Base-by-base conservation (phyloP, 2,797 vertebrate genomes). In the Intellagama lesueurii region DNA sequence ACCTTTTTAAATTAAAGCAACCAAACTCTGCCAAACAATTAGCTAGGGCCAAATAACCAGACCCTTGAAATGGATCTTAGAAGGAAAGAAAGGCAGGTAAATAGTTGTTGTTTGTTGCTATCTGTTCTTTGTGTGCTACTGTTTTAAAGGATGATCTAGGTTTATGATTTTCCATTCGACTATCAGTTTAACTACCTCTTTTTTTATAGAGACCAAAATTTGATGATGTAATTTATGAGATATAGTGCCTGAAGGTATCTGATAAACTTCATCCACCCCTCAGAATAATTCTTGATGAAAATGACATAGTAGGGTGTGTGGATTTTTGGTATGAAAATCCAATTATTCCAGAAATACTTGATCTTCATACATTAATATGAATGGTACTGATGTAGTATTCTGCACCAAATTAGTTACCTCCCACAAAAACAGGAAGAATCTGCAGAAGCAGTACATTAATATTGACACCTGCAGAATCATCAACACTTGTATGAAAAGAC, bases 361-460 rank as follows among this genome's bases (percentile, higher is more conserved):
- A 1, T 47, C 75, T 56, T 56, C 64, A 30, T 69, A 69, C 60
- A 64, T 35, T 3, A 56, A 87, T 86, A 2, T 76, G 79, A 76
- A 81, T 75, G 16, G 70, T 24, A 76, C 69, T 40, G 75, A 6
- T 12, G 28, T 44, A 85, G 12, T 17, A 77, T 12, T 77, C 35
- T 69, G 12, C 17, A 69, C 26, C 26, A 56, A 77, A 77, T 60
- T 77, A 86, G 26, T 77, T 77, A 60, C 26, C 69, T 40, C 32
- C n/a, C 16, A 60, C 19, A 56, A 22, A n/a, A 82, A 44, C 30
- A 26, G n/a, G 9, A 47, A 88, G 72, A 66, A 16, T 66, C 72
- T 81, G n/a, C 22, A 75, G 83, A 86, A 81, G 8, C 9, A 81
- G 60, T 81, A 73, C 75, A 44, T 78, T 78, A 72, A 56, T 79